Conservation (phyloP, 2,113 vertebrate species). For the Tychaedon coryphoeus region DNA sequence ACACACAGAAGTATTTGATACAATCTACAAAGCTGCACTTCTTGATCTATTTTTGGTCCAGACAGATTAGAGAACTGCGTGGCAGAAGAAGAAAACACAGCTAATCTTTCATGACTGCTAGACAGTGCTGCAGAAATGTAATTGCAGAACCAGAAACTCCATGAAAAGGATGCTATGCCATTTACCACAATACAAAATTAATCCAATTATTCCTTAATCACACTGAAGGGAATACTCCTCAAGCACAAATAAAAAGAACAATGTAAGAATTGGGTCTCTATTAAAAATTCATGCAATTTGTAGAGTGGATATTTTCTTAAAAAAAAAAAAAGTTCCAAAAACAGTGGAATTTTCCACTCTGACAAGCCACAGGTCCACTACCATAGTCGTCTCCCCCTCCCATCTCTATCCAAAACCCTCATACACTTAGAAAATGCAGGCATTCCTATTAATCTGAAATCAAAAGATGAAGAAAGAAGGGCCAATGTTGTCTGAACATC, state of each 20-base stretch:
- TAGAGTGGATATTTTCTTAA: not conserved
- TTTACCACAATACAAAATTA: conserved; percentile 59
- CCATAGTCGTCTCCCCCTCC: not conserved
- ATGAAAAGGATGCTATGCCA: conserved; percentile 29
- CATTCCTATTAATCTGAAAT: not conserved
- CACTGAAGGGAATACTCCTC: conserved; percentile 32
- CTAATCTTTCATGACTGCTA: conserved; percentile 65
- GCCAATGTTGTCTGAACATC: not conserved
- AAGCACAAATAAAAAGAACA: conserved; percentile 44
- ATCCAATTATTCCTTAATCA: conserved; percentile 67
- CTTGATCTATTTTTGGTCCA: conserved; percentile 66
- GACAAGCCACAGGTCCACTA: not conserved
- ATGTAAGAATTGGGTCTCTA: not conserved
- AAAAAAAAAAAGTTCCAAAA: not conserved
- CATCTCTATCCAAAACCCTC: not conserved
- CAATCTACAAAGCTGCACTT: conserved; percentile 51
- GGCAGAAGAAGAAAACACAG: conserved; percentile 62
- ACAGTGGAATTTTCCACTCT: not conserved
- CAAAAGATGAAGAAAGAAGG: not conserved
- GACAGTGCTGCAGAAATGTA: conserved; percentile 47
- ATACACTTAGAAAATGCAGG: not conserved
- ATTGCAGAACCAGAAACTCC: conserved; percentile 62
- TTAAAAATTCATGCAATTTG: not conserved
- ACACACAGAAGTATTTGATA: conserved; percentile 51
- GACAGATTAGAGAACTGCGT: conserved; percentile 59